Base-by-base conservation (phyloP, 1,140 invertebrate genomes). In the Gonatopus flavifemur region DNA sequence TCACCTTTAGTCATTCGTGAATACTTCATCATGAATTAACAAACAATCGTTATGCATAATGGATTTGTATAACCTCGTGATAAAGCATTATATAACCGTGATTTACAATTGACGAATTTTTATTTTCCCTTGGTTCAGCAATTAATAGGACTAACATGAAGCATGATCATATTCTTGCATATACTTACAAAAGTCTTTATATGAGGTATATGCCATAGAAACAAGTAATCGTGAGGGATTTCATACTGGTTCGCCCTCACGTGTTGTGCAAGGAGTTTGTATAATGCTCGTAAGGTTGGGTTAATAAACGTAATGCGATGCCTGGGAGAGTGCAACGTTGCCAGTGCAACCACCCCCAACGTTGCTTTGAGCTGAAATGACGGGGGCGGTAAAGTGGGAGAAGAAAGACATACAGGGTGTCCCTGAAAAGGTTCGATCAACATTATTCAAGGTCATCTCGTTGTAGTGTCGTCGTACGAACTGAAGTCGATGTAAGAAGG, bases 271-370 rank as follows among this genome's bases (percentile, higher is more conserved):
- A 12, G n/a, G 36, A 38, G 37, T 50, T 30, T 32, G 24, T 18
- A 15, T 20, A 6, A 20, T 24, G 37, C 28, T 20, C 35, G 45
- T 48, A 49, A 62, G 59, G 50, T 56, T 62, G 47, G 45, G 49
- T 62, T 62, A 62, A 62, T 62, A 62, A 56, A 52, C 49, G 57
- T 62, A 62, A 62, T 57, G 58, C 43, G 54, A 62, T 43, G 54
- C 59, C 50, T 25, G 36, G n/a, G 39, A 19, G 49, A 44, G 37
- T 49, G 57, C 57, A 59, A 46, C 46, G 49, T 61, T 61, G 57
- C 57, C 57, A 57, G 38, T 59, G 49, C 58, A 57, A 37, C 59
- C 57, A 62, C 54, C 59, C 59, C 50, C 59, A 22, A 57, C 33
- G 53, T 59, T 49, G 52, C 52, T 41, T 39, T 25, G 24, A 36